Evolutionary conservation across 2,113 vertebrate genomes (phyloP), one percentile per base, ranked within the genome.

Genomic region (Aptenodytes patagonicus): DNA sequence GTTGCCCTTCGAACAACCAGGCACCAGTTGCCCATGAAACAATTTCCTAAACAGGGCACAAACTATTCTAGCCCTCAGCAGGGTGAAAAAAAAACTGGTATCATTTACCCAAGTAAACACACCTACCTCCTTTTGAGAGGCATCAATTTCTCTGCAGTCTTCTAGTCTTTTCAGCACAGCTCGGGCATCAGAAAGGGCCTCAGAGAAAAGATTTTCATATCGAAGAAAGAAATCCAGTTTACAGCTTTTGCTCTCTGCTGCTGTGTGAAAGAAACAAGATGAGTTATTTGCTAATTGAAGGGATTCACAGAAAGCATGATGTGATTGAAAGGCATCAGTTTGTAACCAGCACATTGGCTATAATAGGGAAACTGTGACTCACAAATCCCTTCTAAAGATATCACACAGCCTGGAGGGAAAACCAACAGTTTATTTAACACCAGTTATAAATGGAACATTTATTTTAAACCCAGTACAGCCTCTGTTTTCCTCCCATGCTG

Each of bases 91-190:
- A 95, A 80, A 62, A 9, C 46, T 62, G 57, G 24, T 47, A 15
- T 54, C 49, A 57, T 64, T 64, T 85, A 42, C 49, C n/a, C 71
- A 83, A 40, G 61, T 25, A 88, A 85, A 73, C 29, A 83, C 51
- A 95, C 97, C 77, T 93, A 98, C 98, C 98, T 98, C 96, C 94
- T 97, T 98, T 79, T 98, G 98, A 55, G 90, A 87, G 36, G 92
- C 92, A 94, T 96, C 92, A 73, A 98, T 97, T 85, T 97, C 93
- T 76, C 97, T 92, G 94, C 98, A 98, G 47, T 96, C 97, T 38
- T 98, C 65, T 8, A 98, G 88, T 88, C 89, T 97, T 91, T 98
- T 96, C 65, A 98, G 94, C 89, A 98, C 89, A 54, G 97, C 93
- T 66, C 64, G 86, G 57, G 97, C 92, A 82, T 96, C 90, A 90